These are phyloP conservation scores for Salvelinus fontinalis DNA, from an alignment of 2,113 vertebrate species.

Conservation along the genomic window DNA sequence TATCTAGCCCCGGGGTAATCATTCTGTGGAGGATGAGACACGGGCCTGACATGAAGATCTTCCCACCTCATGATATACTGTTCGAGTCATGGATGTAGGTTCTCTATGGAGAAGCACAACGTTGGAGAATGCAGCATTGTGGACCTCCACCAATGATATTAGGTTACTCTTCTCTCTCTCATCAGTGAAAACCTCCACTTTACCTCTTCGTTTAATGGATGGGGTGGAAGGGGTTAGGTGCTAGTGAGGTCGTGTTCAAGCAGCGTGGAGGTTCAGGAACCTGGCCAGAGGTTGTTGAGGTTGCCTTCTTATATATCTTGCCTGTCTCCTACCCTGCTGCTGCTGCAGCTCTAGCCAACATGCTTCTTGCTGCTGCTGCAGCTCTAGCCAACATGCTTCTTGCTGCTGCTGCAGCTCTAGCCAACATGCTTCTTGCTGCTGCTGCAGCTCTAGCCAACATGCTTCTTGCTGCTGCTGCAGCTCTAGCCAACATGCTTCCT, in stretches of 20 bases:
- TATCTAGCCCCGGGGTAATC: too few species aligned
- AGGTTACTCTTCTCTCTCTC: background rate
- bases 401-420: too few species aligned
- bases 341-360: background rate
- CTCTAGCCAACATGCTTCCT: too few species aligned
- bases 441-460: too few species aligned
- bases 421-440: too few species aligned
- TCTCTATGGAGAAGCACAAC: background rate
- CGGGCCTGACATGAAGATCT: background rate
- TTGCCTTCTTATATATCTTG: conserved; percentile 18
- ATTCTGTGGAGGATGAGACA: background rate
- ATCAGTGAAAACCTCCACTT: background rate
- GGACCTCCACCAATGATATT: background rate
- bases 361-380: too few species aligned
- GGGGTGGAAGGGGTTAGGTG: background rate
- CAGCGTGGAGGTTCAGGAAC: background rate
- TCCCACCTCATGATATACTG: background rate
- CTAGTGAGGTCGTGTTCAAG: background rate
- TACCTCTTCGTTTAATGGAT: background rate
- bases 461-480: too few species aligned
- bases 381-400: too few species aligned
- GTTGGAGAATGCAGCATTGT: background rate
- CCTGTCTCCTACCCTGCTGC: background rate
- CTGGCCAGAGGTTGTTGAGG: conserved; percentile 27
- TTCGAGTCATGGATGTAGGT: background rate